Evolutionary conservation across 2,888 invertebrate species (phyloP), one percentile per base, ranked within the genome.

Genomic region (Euzetes globulus): DNA sequence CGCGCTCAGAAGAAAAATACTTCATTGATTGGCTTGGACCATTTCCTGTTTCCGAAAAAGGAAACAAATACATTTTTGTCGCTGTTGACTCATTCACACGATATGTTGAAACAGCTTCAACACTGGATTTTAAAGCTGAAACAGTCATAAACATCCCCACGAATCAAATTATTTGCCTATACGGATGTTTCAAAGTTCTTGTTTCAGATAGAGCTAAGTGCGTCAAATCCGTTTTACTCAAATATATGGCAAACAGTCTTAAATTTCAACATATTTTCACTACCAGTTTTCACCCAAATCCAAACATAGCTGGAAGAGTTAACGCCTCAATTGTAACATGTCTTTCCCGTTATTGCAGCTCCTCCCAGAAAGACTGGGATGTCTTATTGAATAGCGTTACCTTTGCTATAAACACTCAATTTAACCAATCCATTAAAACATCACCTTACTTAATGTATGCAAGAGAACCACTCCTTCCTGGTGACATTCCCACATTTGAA

Each of bases 61-160:
- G 74, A 13, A 79, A 78, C n/a, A 73, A 60, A 47, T 76, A 75
- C 73, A 41, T 77, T 60, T 19, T 79, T 9, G 77, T 78, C 5
- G 74, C 76, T 1, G 76, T 63, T 41, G 76, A 76, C 55, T 74
- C 77, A 22, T 75, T 76, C 47, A 77, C 77, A 4, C 72, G 74
- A 45, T 78, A 47, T 74, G 78, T 27, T 2, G 22, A 22, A 58
- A 58, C 27, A 2, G 15, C 9, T 22, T 19, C 58, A 7, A 27
- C 27, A 4, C 5, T 22, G n/a, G 58, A 58, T 22, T 7, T 4
- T 4, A 58, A 9, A 5, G 58, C 58, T 7, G 58, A 58, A 22
- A 58, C 58, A 17, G 27, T 27, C 15, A 22, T 22, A 4, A 9
- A 27, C n/a, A 22, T 58, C 22, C 22, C 22, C 27, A 27, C 22